These are phyloP conservation scores for Steinernema khuongi DNA, from an alignment of 1,140 invertebrate species.

Conservation along the genomic window DNA sequence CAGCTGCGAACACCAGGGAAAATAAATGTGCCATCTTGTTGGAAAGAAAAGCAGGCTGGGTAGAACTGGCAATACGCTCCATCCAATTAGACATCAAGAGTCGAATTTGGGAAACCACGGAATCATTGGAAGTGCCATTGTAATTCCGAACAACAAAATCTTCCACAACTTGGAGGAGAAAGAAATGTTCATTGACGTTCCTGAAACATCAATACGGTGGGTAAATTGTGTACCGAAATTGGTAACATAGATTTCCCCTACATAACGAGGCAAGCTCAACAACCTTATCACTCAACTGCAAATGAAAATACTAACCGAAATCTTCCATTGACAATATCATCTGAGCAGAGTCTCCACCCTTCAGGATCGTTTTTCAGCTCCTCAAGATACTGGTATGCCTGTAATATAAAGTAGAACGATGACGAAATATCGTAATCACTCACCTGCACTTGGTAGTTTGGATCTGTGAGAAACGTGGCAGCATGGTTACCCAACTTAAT, in stretches of 20 bases:
- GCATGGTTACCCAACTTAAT: neutral
- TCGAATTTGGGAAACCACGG: neutral
- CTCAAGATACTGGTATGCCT: slow-evolving; percentile 35
- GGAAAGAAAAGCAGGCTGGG: slow-evolving; percentile 21
- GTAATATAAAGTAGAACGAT: neutral
- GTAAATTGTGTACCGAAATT: neutral
- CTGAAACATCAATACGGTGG: slow-evolving; percentile 20
- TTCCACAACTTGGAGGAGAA: slow-evolving; percentile 38
- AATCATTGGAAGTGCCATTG: slow-evolving; percentile 10
- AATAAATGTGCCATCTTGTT: slow-evolving; percentile 44
- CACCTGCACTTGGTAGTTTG: slow-evolving; percentile 24
- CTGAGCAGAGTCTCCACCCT: slow-evolving; percentile 31
- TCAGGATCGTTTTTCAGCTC: slow-evolving; percentile 29
- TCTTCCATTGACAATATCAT: slow-evolving; percentile 25
- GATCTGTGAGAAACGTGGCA: slow-evolving; percentile 11
- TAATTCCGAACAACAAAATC: slow-evolving; percentile 21
- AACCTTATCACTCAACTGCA: neutral
- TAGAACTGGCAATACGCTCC: neutral
- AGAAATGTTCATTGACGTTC: slow-evolving; percentile 32
- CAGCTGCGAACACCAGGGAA: slow-evolving; percentile 35
- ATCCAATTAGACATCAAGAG: slow-evolving; percentile 31
- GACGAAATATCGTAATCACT: neutral
- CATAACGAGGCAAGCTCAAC: neutral
- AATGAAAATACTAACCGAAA: slow-evolving; percentile 12
- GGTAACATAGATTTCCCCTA: neutral